Percentiles rank a stretch among this genome's conserved stretches.
phyloP scores from a whole-genome alignment of 2,797 vertebrate species.

The Channa striata region DNA sequence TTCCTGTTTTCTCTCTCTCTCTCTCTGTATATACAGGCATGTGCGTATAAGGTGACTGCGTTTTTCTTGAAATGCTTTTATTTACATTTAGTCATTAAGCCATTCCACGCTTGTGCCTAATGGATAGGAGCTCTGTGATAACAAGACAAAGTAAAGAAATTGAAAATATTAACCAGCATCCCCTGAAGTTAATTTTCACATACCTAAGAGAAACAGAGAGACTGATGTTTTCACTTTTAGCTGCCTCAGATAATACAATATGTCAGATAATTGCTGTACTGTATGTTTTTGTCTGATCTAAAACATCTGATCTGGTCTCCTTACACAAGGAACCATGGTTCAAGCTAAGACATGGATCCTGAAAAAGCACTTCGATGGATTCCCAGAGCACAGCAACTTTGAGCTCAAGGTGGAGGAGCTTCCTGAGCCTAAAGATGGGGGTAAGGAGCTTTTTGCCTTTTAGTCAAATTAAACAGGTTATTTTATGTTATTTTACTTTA shows the following conservation, averaged over 20 bases:
- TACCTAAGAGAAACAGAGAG: too few relatives aligned
- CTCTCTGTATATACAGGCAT: neutral
- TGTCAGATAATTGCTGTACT: too few relatives aligned
- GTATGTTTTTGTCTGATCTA: too few relatives aligned
- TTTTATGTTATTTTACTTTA: neutral
- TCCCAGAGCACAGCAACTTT: conserved; percentile 87
- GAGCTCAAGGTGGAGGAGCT: conserved; percentile 87
- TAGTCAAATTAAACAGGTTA: neutral
- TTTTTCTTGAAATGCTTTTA: neutral
- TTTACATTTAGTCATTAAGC: too few relatives aligned
- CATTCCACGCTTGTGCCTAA: neutral
- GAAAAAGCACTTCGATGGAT: conserved; percentile 88
- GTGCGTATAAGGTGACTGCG: neutral
- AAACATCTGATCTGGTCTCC: neutral
- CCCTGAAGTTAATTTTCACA: too few relatives aligned
- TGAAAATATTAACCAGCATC: too few relatives aligned
- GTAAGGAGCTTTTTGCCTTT: conserved; percentile 58
- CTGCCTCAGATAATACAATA: too few relatives aligned
- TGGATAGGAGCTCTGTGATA: too few relatives aligned
- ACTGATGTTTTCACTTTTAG: too few relatives aligned
- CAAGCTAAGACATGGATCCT: conserved; percentile 87
- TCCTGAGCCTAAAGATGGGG: conserved; percentile 88
- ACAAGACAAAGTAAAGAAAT: too few relatives aligned
- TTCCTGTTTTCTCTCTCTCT: too few relatives aligned
- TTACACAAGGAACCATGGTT: conserved; percentile 80